A percentile compares a stretch with the other conserved stretches of the same genome.
These are phyloP conservation scores for Halesus radiatus DNA, from an alignment of 1,140 invertebrate species.

Conservation along the genomic window DNA sequence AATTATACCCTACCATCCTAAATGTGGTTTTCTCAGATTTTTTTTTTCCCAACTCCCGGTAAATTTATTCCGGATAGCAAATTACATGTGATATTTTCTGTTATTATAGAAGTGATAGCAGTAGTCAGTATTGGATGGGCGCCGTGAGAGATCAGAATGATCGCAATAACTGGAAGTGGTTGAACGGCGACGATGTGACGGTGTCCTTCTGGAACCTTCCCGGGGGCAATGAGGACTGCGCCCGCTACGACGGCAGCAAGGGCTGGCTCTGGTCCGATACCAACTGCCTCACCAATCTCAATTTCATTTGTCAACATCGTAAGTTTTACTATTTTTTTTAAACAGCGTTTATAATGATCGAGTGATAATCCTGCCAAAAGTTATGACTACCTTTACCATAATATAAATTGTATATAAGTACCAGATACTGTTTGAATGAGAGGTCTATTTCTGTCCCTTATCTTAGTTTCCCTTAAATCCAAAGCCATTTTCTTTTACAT, in stretches of 20 bases:
- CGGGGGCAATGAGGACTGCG: constrained; percentile 87
- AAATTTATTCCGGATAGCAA: too few species aligned
- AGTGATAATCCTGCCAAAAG: too few species aligned
- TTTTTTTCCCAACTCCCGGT: too few species aligned
- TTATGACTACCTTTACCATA: too few species aligned
- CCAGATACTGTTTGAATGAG: too few species aligned
- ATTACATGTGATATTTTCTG: neutral
- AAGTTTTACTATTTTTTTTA: constrained; percentile 66
- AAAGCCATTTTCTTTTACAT: too few species aligned
- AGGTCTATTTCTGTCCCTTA: too few species aligned
- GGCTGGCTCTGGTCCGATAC: constrained; percentile 97
- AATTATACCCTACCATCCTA: too few species aligned
- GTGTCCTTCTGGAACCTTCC: constrained; percentile 95
- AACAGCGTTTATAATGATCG: too few species aligned
- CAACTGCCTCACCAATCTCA: constrained; percentile 86
- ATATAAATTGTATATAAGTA: too few species aligned
- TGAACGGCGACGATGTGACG: constrained; percentile 88
- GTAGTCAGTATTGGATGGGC: constrained; percentile 96
- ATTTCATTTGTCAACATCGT: constrained; percentile 96
- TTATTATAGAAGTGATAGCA: constrained; percentile 82
- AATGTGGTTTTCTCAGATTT: too few species aligned
- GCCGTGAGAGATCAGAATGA: constrained; percentile 86
- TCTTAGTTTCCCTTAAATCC: too few species aligned
- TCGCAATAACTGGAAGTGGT: constrained; percentile 90
- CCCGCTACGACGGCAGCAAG: constrained; percentile 91